Evolutionary conservation across 2,888 invertebrate species (phyloP), one percentile per base, ranked within the genome.

Genomic region (Agrypnus murinus): DNA sequence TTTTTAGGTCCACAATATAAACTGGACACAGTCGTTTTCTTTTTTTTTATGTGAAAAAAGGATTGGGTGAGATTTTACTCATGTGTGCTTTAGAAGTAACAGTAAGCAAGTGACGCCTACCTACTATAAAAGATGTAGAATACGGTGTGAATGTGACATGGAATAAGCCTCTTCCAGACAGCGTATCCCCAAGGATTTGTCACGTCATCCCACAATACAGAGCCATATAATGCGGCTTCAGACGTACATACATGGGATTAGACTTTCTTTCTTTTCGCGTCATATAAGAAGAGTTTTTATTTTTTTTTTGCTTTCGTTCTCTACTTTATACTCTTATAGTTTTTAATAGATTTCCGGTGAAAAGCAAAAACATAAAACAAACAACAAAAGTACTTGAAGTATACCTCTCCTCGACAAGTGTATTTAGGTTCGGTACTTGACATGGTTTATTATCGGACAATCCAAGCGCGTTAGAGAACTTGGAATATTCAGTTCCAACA

Each of bases 381-480:
- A 25, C 5, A 25, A 25, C 5, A 25, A 25, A 25, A 25, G 57
- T 53, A 63, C 64, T 65, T 53, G 55, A 25, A 65, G 25, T 38
- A 25, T 25, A 36, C 50, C n/a, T 46, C 57, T 58, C 34, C 57
- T 58, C 34, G 8, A 65, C 45, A 46, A 65, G 65, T 65, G 38
- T 57, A 65, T 65, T 65, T 65, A 65, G 53, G 55, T 58, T 65
- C 34, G 57, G 65, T 69, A 65, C 65, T 65, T 55, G 69, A 78
- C 79, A 79, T 82, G 83, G 82, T 83, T 83, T 83, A 83, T 83
- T 82, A 78, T 78, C 75, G 79, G 82, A 81, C 83, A 84, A 84
- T 84, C 81, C 81, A 80, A 82, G 81, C 82, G 81, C 83, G 83
- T 83, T 83, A 82, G 82, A 81, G 81, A 79, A 78, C 79, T 80